phyloP scores from a whole-genome alignment of 2,888 invertebrate genomes.

The Euphydryas editha region DNA sequence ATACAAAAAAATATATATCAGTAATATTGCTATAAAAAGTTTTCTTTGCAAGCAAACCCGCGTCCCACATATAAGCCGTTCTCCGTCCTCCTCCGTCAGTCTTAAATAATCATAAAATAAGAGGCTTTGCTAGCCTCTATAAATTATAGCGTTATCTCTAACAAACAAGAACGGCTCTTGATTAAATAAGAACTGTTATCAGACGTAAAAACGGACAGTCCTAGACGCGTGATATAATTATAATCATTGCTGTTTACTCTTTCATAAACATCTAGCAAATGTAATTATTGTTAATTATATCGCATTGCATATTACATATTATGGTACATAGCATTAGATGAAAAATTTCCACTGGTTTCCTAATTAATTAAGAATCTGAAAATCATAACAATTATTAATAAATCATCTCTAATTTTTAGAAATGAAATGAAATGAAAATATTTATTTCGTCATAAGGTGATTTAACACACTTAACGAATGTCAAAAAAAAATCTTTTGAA shows the following conservation, averaged over 20 bases:
- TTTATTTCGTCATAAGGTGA: too few species aligned
- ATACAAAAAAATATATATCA: too few species aligned
- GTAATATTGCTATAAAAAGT: too few species aligned
- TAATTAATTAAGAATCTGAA: too few species aligned
- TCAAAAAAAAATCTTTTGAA: too few species aligned
- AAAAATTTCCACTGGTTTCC: background rate
- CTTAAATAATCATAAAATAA: conserved; percentile 75
- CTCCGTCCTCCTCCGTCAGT: conserved; percentile 39
- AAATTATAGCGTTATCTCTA: conserved; percentile 71
- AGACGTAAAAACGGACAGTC: conserved; percentile 71
- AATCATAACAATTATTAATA: too few species aligned
- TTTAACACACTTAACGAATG: too few species aligned
- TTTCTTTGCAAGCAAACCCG: conserved; percentile 9
- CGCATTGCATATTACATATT: background rate
- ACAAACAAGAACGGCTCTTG: conserved; percentile 69
- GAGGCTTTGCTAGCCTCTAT: conserved; percentile 74
- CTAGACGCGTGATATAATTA: conserved; percentile 43
- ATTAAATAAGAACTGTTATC: conserved; percentile 77
- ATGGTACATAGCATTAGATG: background rate
- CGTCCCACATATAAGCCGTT: background rate
- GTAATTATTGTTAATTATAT: background rate
- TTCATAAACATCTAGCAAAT: conserved; percentile 21
- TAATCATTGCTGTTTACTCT: conserved; percentile 32
- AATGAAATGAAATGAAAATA: too few species aligned
- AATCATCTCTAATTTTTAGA: too few species aligned